Evolutionary conservation across 2,888 invertebrate genomes (phyloP).

Genomic region (Caenorhabditis uteleia): DNA sequence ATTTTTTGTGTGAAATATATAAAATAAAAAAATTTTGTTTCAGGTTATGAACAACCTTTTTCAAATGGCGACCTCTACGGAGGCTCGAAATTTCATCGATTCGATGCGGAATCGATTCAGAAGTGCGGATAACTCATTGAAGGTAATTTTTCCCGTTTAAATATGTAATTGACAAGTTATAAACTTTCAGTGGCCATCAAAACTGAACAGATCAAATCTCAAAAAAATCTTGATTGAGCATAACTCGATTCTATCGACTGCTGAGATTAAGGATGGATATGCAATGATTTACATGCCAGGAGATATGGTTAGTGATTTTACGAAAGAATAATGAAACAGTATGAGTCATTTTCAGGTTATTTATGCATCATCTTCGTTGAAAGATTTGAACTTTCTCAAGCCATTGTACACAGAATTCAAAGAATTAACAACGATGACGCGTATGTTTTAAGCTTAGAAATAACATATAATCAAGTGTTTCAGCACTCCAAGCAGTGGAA

Average conservation of each 20-base stretch:
- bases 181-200: neutral
- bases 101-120: too few species aligned
- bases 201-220: neutral
- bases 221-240: neutral
- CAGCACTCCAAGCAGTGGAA: constrained; percentile 4
- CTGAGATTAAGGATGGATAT: constrained; percentile 5
- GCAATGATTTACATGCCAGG: neutral
- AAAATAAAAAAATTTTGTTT: too few species aligned
- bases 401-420: neutral
- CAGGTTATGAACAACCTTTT: too few species aligned
- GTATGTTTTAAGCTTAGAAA: too few species aligned
- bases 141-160: too few species aligned
- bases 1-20: too few species aligned
- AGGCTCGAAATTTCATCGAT: too few species aligned
- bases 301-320: neutral
- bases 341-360: neutral
- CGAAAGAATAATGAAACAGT: neutral
- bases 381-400: constrained; percentile 1
- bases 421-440: neutral
- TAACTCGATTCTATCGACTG: neutral
- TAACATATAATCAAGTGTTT: too few species aligned
- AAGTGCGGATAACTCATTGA: too few species aligned
- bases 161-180: too few species aligned
- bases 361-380: too few species aligned
- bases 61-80: too few species aligned